Base-by-base conservation (phyloP, 2,113 vertebrate species). In the Corythornis madagascariensis region DNA sequence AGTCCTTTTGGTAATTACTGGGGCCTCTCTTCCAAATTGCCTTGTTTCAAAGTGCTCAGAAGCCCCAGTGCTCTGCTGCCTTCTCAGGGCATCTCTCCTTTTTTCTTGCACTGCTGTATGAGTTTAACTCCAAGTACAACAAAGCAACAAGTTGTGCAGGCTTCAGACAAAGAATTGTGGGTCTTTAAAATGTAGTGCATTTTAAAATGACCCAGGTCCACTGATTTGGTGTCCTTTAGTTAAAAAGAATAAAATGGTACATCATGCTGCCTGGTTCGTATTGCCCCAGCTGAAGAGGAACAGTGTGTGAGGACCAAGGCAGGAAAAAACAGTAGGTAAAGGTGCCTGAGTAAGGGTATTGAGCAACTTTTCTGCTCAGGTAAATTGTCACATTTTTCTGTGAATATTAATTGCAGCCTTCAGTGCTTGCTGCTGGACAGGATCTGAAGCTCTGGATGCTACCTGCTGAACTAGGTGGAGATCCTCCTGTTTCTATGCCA, bases 131-230 rank as follows among this genome's bases (percentile, higher is more conserved):
- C 11, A 70, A 90, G 77, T 72, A 26, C 18, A 61, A 29, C 25
- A 86, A 79, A 89, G 71, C 52, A 66, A 90, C 74, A 96, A 80
- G 89, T 89, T 87, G 50, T 52, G 73, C 56, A 48, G 56, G 33
- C 78, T 90, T 85, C 66, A 77, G 21, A 29, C 4, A 13, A 85
- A 73, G 6, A 35, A 26, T 2, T 47, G 17, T 2, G 1, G 9
- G 33, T 72, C 45, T 69, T 88, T 75, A 78, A 86, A 95, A 69
- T 35, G 1, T 24, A 28, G n/a, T 20, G n/a, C 25, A 6, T 24
- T 83, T 77, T 9, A 60, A 88, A 91, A 40, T 47, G 5, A 18
- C 28, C n/a, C 9, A 65, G 47, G n/a, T 26, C 22, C 1, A 28
- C 16, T 13, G 18, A 1, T 50, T n/a, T 42, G 15, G 6, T 43